A percentile compares a stretch with the other conserved stretches of the same genome.
Conservation (phyloP, 1,140 invertebrate species). For the Drosophila pseudoananassae region DNA sequence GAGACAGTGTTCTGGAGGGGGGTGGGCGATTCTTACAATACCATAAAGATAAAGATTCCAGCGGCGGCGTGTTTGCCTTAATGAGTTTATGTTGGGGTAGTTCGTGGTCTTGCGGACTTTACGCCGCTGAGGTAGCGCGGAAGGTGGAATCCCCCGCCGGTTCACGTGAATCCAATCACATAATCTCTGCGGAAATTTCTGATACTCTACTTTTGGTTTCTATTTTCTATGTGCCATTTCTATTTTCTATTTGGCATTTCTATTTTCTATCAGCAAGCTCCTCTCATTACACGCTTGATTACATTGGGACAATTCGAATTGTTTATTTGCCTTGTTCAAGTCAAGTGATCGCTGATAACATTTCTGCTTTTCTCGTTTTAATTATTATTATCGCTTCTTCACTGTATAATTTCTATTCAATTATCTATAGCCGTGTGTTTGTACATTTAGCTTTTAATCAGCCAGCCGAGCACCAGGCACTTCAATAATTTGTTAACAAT, state of each 20-base stretch:
- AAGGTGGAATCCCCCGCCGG: conserved; percentile 25
- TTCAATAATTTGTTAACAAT: conserved; percentile 66
- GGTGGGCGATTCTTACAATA: conserved; percentile 49
- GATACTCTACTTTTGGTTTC: neutral
- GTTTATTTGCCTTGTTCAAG: conserved; percentile 40
- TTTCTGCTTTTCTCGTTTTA: conserved; percentile 19
- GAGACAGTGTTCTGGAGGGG: neutral
- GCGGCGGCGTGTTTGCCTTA: conserved; percentile 20
- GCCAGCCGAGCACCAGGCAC: neutral
- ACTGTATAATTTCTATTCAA: conserved; percentile 55
- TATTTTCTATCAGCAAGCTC: conserved; percentile 1
- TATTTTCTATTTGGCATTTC: no score
- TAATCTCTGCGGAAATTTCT: conserved; percentile 11
- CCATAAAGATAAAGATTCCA: conserved; percentile 64
- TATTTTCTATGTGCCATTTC: conserved; percentile 8
- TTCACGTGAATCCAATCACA: conserved; percentile 24
- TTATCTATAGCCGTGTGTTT: conserved; percentile 49
- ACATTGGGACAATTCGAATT: conserved; percentile 39
- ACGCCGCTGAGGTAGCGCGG: neutral
- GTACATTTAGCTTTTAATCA: neutral
- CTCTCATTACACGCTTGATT: conserved; percentile 47
- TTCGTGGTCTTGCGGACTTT: conserved; percentile 42
- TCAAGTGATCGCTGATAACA: conserved; percentile 49
- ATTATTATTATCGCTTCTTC: conserved; percentile 39
- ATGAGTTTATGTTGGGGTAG: conserved; percentile 78